Conservation (phyloP, 2,888 invertebrate genomes). For the Furcula furcula region DNA sequence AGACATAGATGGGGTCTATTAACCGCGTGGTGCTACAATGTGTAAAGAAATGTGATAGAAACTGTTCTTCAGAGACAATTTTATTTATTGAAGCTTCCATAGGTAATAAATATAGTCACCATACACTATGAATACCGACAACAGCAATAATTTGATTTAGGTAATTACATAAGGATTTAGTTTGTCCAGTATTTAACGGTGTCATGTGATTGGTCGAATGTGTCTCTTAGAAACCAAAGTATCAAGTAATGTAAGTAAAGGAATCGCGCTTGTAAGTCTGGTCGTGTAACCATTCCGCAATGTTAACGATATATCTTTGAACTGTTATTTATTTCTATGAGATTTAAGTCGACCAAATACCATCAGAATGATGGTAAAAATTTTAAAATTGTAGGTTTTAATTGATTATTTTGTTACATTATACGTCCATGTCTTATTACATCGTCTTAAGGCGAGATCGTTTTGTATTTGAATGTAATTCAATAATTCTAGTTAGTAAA, state of each 20-base stretch:
- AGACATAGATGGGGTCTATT: conserved; percentile 78
- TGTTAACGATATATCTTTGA: conserved; percentile 34
- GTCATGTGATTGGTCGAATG: conserved; percentile 49
- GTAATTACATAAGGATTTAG: conserved; percentile 55
- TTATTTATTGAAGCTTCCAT: conserved; percentile 80
- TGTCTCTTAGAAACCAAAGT: conserved; percentile 65
- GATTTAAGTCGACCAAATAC: conserved; percentile 51
- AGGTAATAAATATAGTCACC: conserved; percentile 68
- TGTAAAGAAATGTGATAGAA: conserved; percentile 81
- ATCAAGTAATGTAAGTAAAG: conserved; percentile 40
- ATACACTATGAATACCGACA: conserved; percentile 56
- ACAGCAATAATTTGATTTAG: conserved; percentile 73
- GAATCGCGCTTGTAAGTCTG: conserved; percentile 40
- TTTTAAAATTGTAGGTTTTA: conserved; percentile 41
- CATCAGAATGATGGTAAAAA: conserved; percentile 38
- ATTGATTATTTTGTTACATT: conserved; percentile 38
- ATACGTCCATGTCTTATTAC: conserved; percentile 51
- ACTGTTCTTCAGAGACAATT: conserved; percentile 79
- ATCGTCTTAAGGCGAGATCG: conserved; percentile 28
- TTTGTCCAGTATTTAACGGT: conserved; percentile 54
- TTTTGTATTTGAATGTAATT: conserved; percentile 36
- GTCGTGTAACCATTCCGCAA: conserved; percentile 44
- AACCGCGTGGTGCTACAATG: conserved; percentile 80
- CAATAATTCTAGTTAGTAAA: conserved; percentile 60
- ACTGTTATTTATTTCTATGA: conserved; percentile 43